A percentile compares a stretch with the other conserved stretches of the same genome.
These are phyloP conservation scores for Stenodera caucasica DNA, from an alignment of 2,888 invertebrate species.

Conservation along the genomic window DNA sequence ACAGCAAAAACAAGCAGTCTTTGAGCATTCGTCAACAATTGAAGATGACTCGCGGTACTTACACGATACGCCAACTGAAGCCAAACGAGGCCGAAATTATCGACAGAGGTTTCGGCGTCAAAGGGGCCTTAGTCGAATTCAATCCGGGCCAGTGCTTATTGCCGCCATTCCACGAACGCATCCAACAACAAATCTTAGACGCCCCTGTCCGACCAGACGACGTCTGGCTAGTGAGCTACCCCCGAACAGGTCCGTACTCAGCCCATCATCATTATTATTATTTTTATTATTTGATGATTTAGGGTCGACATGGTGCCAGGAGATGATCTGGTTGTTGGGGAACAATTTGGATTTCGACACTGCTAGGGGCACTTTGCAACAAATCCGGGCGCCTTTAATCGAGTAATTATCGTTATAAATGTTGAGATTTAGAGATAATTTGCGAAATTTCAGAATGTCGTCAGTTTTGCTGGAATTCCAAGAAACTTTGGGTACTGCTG, in stretches of 20 bases:
- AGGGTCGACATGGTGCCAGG: slow-evolving; percentile 93
- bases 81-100: slow-evolving; percentile 55
- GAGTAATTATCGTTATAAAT: slow-evolving; percentile 57
- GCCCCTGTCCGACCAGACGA: slow-evolving; percentile 75
- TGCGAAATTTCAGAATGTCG: slow-evolving; percentile 34
- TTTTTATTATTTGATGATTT: slow-evolving; percentile 1
- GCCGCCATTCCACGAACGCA: slow-evolving; percentile 68
- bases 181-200: slow-evolving; percentile 70
- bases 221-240: slow-evolving; percentile 85
- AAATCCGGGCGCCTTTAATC: slow-evolving; percentile 74
- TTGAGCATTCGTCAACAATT: neutral
- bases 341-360: slow-evolving; percentile 77
- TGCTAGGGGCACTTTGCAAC: slow-evolving; percentile 62
- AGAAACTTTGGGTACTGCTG: slow-evolving; percentile 32
- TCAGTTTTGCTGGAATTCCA: slow-evolving; percentile 32
- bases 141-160: slow-evolving; percentile 72
- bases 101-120: slow-evolving; percentile 69
- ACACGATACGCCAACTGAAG: slow-evolving; percentile 32
- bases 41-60: slow-evolving; percentile 7
- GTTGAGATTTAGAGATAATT: neutral
- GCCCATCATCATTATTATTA: neutral
- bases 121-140: slow-evolving; percentile 71
- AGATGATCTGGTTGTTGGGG: slow-evolving; percentile 89
- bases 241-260: slow-evolving; percentile 75
- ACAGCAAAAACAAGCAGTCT: neutral